A percentile compares a stretch with the other conserved stretches of the same genome.
Evolutionary conservation across 1,140 invertebrate genomes (phyloP).

Genomic region (Pseudobourletiella spinata): DNA sequence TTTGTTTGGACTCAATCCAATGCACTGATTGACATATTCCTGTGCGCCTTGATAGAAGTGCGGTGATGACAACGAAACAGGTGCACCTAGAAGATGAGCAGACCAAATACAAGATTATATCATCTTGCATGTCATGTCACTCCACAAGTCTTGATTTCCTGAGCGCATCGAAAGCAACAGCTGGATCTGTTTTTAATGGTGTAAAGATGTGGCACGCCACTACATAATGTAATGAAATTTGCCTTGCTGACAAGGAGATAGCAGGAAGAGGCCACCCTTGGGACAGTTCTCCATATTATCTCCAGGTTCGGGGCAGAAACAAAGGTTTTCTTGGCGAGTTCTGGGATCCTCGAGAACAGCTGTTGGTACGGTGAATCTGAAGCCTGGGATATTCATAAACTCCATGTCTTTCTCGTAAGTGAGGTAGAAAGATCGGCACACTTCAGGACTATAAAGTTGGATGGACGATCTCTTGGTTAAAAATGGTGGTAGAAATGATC

Average conservation of each 20-base stretch:
- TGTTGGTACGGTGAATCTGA: slow-evolving; percentile 51
- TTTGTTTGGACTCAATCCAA: slow-evolving; percentile 58
- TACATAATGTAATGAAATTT: too few species aligned
- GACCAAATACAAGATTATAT: too few species aligned
- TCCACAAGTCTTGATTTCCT: slow-evolving; percentile 12
- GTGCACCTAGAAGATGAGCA: too few species aligned
- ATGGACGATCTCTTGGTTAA: slow-evolving; percentile 41
- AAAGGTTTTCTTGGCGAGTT: slow-evolving; percentile 55
- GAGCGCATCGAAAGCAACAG: not conserved
- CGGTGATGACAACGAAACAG: slow-evolving; percentile 64
- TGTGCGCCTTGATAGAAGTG: slow-evolving; percentile 71
- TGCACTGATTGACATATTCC: slow-evolving; percentile 52
- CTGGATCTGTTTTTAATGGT: slow-evolving; percentile 4
- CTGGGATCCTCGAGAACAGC: slow-evolving; percentile 53
- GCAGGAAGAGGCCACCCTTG: too few species aligned
- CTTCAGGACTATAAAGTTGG: slow-evolving; percentile 12
- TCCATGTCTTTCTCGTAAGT: slow-evolving; percentile 49
- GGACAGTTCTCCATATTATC: too few species aligned
- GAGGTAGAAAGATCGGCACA: slow-evolving; percentile 49
- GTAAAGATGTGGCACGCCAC: slow-evolving; percentile 43
- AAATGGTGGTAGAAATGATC: slow-evolving; percentile 63
- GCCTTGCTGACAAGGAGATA: too few species aligned
- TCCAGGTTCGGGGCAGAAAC: slow-evolving; percentile 63
- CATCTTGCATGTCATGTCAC: too few species aligned
- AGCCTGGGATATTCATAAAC: slow-evolving; percentile 57